phyloP scores from a whole-genome alignment of 1,140 invertebrate species.

The Calliphora vicina region DNA sequence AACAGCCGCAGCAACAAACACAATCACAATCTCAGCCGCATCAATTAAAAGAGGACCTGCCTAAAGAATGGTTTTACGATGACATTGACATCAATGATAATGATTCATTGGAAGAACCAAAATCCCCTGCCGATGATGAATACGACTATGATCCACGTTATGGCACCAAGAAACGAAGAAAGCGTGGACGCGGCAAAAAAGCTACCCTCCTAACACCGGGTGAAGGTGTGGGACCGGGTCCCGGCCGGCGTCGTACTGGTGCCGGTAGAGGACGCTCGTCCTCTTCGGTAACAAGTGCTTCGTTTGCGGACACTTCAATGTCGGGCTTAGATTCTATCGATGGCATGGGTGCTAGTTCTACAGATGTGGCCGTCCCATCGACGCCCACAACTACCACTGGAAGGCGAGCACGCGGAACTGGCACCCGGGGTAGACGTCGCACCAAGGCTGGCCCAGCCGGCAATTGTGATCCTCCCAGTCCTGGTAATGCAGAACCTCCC shows the following conservation, averaged over 20 bases:
- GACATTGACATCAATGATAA: slow-evolving; percentile 90
- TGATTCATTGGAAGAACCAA: slow-evolving; percentile 89
- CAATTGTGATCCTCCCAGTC: slow-evolving; percentile 53
- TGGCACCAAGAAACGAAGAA: slow-evolving; percentile 59
- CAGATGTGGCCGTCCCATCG: slow-evolving; percentile 40
- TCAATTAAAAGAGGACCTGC: slow-evolving; percentile 51
- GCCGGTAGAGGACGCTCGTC: slow-evolving; percentile 41
- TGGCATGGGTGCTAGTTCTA: slow-evolving; percentile 13
- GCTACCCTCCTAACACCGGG: slow-evolving; percentile 37
- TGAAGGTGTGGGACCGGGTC: slow-evolving; percentile 38
- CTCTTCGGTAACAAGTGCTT: slow-evolving; percentile 47
- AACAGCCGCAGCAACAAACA: slow-evolving; percentile 46
- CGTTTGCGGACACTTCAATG: slow-evolving; percentile 51
- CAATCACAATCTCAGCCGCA: slow-evolving; percentile 41
- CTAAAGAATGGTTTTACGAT: slow-evolving; percentile 87
- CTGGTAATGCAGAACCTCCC: slow-evolving; percentile 55
- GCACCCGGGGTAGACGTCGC: slow-evolving; percentile 55
- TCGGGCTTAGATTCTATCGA: slow-evolving; percentile 51
- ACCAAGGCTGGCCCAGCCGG: slow-evolving; percentile 42
- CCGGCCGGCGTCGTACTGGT: slow-evolving; percentile 47
- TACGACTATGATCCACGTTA: slow-evolving; percentile 87
- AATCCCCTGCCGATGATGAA: slow-evolving; percentile 92
- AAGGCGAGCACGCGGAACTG: slow-evolving; percentile 49
- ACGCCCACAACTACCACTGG: slow-evolving; percentile 38
- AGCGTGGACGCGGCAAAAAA: slow-evolving; percentile 54